phyloP scores from a whole-genome alignment of 2,113 vertebrate species.

The Isurus oxyrinchus region DNA sequence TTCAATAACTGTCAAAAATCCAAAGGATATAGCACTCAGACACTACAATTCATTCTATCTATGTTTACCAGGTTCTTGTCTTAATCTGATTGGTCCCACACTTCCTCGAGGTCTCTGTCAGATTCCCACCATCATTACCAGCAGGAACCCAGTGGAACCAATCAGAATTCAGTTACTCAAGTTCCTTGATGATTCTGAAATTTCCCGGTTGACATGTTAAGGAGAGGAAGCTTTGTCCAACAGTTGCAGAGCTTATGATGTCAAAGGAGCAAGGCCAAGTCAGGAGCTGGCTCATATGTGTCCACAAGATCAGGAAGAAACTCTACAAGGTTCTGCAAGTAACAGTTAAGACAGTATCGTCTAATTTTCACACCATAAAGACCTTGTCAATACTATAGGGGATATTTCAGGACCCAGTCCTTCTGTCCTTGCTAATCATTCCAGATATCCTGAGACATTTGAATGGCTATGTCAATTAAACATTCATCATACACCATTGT shows the following conservation, averaged over 20 bases:
- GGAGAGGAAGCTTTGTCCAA: not conserved
- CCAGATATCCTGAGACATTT: not conserved
- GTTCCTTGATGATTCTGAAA: not conserved
- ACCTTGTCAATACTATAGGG: not conserved
- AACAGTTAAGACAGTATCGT: not conserved
- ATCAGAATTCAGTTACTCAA: not conserved
- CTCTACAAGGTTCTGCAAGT: not conserved
- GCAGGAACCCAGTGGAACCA: not conserved
- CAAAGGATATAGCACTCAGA: conserved; percentile 49
- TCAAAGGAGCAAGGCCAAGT: not conserved
- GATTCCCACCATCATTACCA: not conserved
- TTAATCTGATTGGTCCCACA: not conserved
- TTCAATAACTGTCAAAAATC: conserved; percentile 62
- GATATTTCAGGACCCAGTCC: not conserved
- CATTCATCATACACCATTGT: not conserved
- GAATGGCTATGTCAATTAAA: not conserved
- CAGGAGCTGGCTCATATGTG: not conserved
- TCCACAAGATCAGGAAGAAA: not conserved
- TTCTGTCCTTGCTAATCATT: not conserved
- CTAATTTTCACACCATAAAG: not conserved
- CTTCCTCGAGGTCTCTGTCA: not conserved
- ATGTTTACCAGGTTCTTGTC: not conserved
- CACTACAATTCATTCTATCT: not conserved
- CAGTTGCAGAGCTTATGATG: not conserved
- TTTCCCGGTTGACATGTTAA: not conserved